A percentile compares a stretch with the other conserved stretches of the same genome.
These are phyloP conservation scores for Clarias magur DNA, from an alignment of 2,113 vertebrate genomes.

Conservation along the genomic window DNA sequence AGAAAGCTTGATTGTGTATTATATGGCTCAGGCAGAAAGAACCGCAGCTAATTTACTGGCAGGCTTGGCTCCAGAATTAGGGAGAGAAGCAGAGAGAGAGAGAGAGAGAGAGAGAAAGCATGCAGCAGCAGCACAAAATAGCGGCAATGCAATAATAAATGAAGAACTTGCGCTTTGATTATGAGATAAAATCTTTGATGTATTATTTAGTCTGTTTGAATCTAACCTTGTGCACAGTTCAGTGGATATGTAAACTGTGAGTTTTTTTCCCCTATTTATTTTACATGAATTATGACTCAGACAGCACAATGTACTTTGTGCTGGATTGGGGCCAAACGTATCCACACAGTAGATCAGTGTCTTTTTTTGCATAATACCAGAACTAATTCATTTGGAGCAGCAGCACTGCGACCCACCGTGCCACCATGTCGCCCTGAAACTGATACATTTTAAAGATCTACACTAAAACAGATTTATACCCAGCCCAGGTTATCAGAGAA, in stretches of 20 bases:
- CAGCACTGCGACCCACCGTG: not conserved
- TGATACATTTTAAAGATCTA: not conserved
- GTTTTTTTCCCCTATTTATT: not conserved
- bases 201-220: conserved; percentile 4
- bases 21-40: conserved; percentile 1
- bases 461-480: not conserved
- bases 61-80: not conserved
- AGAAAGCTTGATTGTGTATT: conserved; percentile 12
- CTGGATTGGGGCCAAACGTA: not conserved
- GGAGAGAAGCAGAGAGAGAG: not conserved
- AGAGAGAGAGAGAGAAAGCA: not conserved
- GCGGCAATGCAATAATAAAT: not conserved
- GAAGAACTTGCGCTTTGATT: not conserved
- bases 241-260: not conserved
- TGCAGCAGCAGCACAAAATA: not conserved
- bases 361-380: not conserved
- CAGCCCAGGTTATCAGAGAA: too few relatives aligned
- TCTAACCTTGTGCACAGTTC: not conserved
- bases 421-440: not conserved
- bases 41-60: conserved; percentile 15
- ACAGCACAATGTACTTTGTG: not conserved
- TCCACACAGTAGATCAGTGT: not conserved
- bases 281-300: not conserved
- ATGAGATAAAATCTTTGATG: not conserved
- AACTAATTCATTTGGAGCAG: not conserved